These are phyloP conservation scores for Mandrillus leucophaeus DNA, from an alignment of 2,113 vertebrate species.

Conservation along the genomic window DNA sequence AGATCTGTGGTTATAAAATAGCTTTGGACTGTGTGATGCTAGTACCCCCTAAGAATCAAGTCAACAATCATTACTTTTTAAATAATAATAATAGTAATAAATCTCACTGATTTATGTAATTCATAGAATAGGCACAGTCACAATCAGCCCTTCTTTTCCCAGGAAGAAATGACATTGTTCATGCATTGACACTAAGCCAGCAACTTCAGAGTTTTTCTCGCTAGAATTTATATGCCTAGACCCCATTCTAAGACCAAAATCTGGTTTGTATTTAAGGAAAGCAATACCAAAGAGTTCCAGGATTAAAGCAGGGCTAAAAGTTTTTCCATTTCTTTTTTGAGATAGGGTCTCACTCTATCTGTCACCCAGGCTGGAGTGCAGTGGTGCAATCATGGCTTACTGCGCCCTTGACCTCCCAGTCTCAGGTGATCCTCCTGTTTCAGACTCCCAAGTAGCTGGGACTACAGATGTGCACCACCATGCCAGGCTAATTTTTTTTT, in stretches of 20 bases:
- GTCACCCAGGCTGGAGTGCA: no score
- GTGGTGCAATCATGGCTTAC: no score
- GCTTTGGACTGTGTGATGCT: neutral
- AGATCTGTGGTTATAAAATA: neutral
- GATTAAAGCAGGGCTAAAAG: neutral
- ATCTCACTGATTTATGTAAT: neutral
- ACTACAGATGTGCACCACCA: no score
- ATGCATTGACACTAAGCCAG: neutral
- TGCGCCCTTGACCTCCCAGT: no score
- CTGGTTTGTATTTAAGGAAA: neutral
- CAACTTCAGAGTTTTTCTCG: constrained; percentile 7
- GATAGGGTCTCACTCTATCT: no score
- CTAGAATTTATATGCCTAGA: neutral
- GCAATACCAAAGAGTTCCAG: neutral
- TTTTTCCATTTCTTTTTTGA: neutral
- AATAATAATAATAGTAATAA: neutral
- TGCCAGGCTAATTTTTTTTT: no score
- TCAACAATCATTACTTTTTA: neutral
- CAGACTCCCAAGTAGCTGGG: no score
- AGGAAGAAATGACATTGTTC: neutral
- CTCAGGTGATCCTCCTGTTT: no score
- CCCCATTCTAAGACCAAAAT: neutral
- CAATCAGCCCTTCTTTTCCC: neutral
- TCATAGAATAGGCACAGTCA: neutral
- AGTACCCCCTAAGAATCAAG: neutral